These are phyloP conservation scores for Acanthopleura granulata DNA, from an alignment of 2,888 invertebrate genomes.

Conservation along the genomic window DNA sequence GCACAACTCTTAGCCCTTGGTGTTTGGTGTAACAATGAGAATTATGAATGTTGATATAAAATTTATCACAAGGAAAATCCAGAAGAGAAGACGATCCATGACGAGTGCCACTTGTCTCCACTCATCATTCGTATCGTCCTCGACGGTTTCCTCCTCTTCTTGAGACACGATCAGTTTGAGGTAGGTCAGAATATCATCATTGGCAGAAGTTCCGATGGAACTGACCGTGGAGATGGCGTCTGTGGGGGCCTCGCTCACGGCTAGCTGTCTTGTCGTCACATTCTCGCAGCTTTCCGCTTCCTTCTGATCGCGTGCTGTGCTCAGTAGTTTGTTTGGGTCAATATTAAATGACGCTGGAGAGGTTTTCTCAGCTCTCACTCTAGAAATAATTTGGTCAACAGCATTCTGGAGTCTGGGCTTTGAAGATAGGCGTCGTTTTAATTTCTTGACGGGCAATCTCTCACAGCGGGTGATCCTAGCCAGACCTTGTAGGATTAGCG, in stretches of 20 bases:
- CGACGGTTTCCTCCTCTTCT: slow-evolving; percentile 55
- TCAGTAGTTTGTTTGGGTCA: slow-evolving; percentile 22
- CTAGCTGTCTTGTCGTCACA: slow-evolving; percentile 31
- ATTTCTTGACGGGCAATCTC: background rate
- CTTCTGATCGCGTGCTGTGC: background rate
- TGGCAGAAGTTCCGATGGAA: slow-evolving; percentile 35
- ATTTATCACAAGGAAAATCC: slow-evolving; percentile 57
- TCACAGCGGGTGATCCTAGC: background rate
- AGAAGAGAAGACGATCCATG: slow-evolving; percentile 62
- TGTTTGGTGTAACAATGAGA: slow-evolving; percentile 53
- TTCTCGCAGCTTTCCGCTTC: background rate
- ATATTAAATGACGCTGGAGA: slow-evolving; percentile 15
- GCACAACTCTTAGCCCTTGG: background rate
- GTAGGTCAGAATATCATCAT: slow-evolving; percentile 59
- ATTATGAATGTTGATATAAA: slow-evolving; percentile 52
- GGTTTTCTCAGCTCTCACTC: background rate
- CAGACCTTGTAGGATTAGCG: background rate
- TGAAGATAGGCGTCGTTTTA: background rate
- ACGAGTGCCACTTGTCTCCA: slow-evolving; percentile 66
- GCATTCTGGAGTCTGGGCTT: background rate
- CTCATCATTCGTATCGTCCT: slow-evolving; percentile 59
- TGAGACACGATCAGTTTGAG: slow-evolving; percentile 58
- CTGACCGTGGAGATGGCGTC: slow-evolving; percentile 23
- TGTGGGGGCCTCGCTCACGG: slow-evolving; percentile 29
- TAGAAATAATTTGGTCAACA: background rate